A percentile compares a stretch with the other conserved stretches of the same genome.
Evolutionary conservation across 2,113 vertebrate species (phyloP).

Genomic region (Saguinus midas): DNA sequence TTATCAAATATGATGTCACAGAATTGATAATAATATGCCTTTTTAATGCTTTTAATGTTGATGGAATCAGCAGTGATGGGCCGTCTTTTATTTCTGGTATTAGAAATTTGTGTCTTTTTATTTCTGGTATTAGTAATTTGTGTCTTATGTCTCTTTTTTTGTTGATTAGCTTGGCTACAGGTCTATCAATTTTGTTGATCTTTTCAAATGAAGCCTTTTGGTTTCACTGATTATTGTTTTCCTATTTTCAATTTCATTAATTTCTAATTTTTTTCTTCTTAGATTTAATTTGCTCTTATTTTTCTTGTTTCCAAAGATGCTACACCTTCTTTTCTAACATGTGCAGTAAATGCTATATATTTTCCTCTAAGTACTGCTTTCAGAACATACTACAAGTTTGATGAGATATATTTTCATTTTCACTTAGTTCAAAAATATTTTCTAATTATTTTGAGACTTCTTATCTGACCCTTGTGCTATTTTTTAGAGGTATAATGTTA

Average conservation of each 20-base stretch:
- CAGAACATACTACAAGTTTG: not conserved
- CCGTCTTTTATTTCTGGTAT: not conserved
- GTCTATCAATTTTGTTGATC: not conserved
- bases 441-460: not conserved
- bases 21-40: not conserved
- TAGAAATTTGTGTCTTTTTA: not conserved
- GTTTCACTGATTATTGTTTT: not conserved
- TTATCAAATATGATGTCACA: not conserved
- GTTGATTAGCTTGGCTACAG: not conserved
- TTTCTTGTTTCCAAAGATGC: not conserved
- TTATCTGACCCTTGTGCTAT: not conserved
- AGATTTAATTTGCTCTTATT: not conserved
- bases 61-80: not conserved
- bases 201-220: not conserved
- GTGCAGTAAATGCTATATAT: not conserved
- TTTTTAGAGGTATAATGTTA: not conserved
- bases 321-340: not conserved
- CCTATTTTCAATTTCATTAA: conserved; percentile 4
- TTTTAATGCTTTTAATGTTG: not conserved
- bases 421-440: not conserved
- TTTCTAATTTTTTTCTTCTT: not conserved
- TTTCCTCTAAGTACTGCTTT: not conserved
- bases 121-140: not conserved
- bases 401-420: not conserved
- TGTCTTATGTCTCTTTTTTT: not conserved